These are phyloP conservation scores for Orius insidiosus DNA, from an alignment of 1,140 invertebrate genomes.

Conservation along the genomic window DNA sequence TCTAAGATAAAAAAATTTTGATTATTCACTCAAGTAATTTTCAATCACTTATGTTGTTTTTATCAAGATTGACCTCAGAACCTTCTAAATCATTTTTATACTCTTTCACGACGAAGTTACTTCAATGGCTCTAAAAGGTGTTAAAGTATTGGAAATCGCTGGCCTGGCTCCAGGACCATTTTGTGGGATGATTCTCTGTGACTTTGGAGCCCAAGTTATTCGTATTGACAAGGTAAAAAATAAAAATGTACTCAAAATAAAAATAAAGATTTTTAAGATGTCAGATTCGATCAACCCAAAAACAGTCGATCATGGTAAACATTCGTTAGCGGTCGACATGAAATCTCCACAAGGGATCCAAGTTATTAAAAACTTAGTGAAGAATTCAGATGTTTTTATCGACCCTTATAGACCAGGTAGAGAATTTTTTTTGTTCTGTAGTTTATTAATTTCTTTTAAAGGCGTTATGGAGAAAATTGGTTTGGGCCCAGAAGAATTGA, in stretches of 20 bases:
- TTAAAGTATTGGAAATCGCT: slow-evolving; percentile 85
- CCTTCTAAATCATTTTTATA: too few relatives aligned
- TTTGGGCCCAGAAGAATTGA: slow-evolving; percentile 60
- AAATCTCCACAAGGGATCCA: slow-evolving; percentile 51
- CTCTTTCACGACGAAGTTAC: too few relatives aligned
- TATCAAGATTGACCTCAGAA: too few relatives aligned
- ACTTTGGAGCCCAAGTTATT: slow-evolving; percentile 90
- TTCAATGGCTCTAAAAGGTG: slow-evolving; percentile 68
- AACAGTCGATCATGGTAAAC: slow-evolving; percentile 54
- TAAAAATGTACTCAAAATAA: background rate
- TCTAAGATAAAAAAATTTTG: too few relatives aligned
- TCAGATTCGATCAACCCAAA: background rate
- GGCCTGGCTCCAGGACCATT: slow-evolving; percentile 91
- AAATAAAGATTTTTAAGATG: too few relatives aligned
- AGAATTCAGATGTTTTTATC: slow-evolving; percentile 70
- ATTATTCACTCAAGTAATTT: too few relatives aligned
- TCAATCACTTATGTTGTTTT: too few relatives aligned
- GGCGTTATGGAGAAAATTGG: slow-evolving; percentile 90
- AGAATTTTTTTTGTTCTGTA: background rate
- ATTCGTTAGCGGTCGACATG: slow-evolving; percentile 64
- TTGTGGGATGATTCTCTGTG: slow-evolving; percentile 85
- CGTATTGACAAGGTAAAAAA: slow-evolving; percentile 64
- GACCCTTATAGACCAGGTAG: slow-evolving; percentile 76
- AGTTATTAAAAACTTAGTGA: slow-evolving; percentile 53
- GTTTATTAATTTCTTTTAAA: background rate